Conservation (phyloP, 2,888 invertebrate species). For the Boloria euphrosyne region DNA sequence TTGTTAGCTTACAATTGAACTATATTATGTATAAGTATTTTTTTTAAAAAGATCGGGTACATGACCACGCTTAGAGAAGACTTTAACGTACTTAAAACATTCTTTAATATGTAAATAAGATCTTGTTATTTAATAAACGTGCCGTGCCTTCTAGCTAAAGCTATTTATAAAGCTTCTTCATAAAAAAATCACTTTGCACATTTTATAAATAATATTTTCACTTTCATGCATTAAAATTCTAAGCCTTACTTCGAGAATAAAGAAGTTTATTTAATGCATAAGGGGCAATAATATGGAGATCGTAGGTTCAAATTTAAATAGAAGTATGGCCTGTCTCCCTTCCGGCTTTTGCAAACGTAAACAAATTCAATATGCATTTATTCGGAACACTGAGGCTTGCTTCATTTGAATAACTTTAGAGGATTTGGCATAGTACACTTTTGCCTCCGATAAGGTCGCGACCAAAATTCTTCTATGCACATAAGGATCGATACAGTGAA, state of each 20-base stretch:
- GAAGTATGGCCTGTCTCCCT: constrained; percentile 65
- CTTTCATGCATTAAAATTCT: too few species aligned
- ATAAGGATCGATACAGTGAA: neutral
- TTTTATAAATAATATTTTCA: too few species aligned
- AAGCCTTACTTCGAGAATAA: neutral
- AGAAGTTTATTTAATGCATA: constrained; percentile 8
- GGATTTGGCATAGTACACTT: constrained; percentile 50
- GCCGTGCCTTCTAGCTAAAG: too few species aligned
- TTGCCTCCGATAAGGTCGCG: constrained; percentile 24
- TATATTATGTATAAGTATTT: too few species aligned
- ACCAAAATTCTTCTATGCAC: constrained; percentile 9
- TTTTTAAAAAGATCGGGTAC: too few species aligned
- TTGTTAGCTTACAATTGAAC: too few species aligned
- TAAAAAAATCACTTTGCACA: too few species aligned
- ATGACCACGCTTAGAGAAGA: too few species aligned
- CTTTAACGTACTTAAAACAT: too few species aligned
- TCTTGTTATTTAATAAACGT: too few species aligned
- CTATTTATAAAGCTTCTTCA: too few species aligned
- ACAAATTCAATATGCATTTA: constrained; percentile 81
- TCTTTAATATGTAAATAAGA: too few species aligned
- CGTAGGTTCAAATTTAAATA: constrained; percentile 68
- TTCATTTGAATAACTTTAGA: constrained; percentile 77
- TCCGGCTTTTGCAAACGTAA: constrained; percentile 71
- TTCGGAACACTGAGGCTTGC: constrained; percentile 65
- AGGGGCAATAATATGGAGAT: constrained; percentile 72